Evolutionary conservation across 1,140 invertebrate species (phyloP).

Genomic region (Drosophila baimaii): DNA sequence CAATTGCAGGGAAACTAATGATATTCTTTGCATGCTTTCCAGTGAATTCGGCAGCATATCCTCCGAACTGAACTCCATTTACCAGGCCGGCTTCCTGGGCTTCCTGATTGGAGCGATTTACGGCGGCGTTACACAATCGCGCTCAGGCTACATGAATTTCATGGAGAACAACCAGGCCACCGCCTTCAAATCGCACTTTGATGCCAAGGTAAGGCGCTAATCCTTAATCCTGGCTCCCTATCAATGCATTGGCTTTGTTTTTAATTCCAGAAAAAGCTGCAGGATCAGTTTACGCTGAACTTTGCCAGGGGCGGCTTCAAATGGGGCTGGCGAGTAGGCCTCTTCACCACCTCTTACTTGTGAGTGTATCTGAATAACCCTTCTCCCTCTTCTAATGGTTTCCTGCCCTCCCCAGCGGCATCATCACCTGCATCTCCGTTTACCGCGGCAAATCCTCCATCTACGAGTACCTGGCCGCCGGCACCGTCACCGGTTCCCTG

Average conservation of each 20-base stretch:
- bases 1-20: not conserved
- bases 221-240: not conserved
- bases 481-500: conserved; percentile 86
- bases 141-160: conserved; percentile 87
- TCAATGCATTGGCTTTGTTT: no score
- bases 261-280: conserved; percentile 86
- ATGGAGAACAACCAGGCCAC: conserved; percentile 90
- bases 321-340: conserved; percentile 87
- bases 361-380: conserved; percentile 71
- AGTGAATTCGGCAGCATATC: conserved; percentile 87
- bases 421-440: conserved; percentile 87
- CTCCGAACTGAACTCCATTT: conserved; percentile 86
- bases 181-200: conserved; percentile 87
- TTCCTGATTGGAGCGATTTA: conserved; percentile 86
- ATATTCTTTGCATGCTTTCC: conserved; percentile 65
- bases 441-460: conserved; percentile 88
- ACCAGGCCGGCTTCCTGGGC: conserved; percentile 86
- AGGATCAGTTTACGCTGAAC: conserved; percentile 87
- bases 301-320: conserved; percentile 89
- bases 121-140: conserved; percentile 87
- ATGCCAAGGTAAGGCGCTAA: conserved; percentile 87
- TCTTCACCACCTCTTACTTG: conserved; percentile 88
- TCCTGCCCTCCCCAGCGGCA: conserved; percentile 84
- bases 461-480: conserved; percentile 87
- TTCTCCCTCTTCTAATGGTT: not conserved